Percentiles rank a stretch among this genome's conserved stretches.
Conservation (phyloP, 2,113 vertebrate species). For the Myotis yumanensis region DNA sequence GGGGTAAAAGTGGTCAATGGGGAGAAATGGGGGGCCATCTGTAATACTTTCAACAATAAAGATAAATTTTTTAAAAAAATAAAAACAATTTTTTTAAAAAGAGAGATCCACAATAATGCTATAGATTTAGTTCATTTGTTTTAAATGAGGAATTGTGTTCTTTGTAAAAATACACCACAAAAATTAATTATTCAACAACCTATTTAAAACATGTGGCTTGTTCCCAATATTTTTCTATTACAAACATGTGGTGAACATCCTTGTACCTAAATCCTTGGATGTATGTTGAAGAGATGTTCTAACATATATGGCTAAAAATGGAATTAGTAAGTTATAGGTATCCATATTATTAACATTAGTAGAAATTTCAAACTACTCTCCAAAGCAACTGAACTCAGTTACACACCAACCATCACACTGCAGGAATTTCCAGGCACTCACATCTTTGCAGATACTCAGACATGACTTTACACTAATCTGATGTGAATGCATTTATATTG, state of each 20-base stretch:
- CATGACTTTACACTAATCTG: background rate
- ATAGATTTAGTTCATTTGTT: background rate
- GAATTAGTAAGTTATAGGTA: background rate
- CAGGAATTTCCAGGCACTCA: background rate
- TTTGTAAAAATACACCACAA: background rate
- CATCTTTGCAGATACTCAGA: background rate
- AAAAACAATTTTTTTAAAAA: background rate
- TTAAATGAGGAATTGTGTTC: background rate
- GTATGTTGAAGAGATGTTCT: background rate
- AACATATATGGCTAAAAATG: background rate
- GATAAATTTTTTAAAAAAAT: no score
- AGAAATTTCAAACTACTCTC: background rate
- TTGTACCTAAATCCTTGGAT: background rate
- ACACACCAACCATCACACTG: background rate
- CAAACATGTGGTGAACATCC: background rate
- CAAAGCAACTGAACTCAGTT: background rate
- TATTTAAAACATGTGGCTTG: background rate
- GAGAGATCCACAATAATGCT: background rate
- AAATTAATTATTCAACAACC: background rate
- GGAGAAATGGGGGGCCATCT: no score
- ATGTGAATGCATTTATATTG: background rate
- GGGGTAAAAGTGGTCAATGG: no score
- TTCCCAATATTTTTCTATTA: background rate
- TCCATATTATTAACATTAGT: background rate
- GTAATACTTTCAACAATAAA: background rate